Base-by-base conservation (phyloP, 2,888 invertebrate genomes). In the Chalcis sispes region DNA sequence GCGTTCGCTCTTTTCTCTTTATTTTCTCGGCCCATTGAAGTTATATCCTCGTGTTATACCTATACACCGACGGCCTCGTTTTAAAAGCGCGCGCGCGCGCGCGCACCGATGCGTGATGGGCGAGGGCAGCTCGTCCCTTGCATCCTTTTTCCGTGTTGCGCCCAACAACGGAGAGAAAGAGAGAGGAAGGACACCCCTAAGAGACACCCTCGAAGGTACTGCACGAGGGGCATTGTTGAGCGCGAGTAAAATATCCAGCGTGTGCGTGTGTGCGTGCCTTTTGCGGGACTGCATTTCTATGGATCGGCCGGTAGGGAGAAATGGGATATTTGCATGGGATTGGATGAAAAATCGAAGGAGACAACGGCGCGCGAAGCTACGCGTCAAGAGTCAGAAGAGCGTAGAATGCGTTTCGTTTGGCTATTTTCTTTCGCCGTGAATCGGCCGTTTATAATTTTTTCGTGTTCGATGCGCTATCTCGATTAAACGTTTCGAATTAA, bases 21-120 rank as follows among this genome's bases (percentile, higher is more conserved):
- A n/a, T n/a, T 80, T 80, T 81, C 79, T 79, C 78, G 36, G 48
- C 20, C 50, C 70, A 75, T 65, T 64, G 70, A 48, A 50, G 46
- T 70, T 61, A 42, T 25, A 46, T 40, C 64, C 46, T 25, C 54
- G 40, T 58, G 59, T 50, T 27, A 42, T 50, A 59, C 29, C 13
- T 8, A 50, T 5, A 50, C 56, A n/a, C 27, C 10, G 62, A 40
- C 54, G 72, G 72, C 72, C n/a, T 85, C 87, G 85, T 73, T 86
- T 85, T 86, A 85, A 86, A 87, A 85, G 84, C n/a, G n/a, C n/a
- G n/a, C n/a, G n/a, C n/a, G n/a, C n/a, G n/a, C n/a, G n/a, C n/a
- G 85, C 82, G 84, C 86, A 83, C 79, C 83, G 86, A 88, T 87
- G 88, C 88, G 87, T 86, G 85, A 61, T 64, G 67, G 36, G 18